Evolutionary conservation across 2,113 vertebrate genomes (phyloP).

Genomic region (Petroica traversi): DNA sequence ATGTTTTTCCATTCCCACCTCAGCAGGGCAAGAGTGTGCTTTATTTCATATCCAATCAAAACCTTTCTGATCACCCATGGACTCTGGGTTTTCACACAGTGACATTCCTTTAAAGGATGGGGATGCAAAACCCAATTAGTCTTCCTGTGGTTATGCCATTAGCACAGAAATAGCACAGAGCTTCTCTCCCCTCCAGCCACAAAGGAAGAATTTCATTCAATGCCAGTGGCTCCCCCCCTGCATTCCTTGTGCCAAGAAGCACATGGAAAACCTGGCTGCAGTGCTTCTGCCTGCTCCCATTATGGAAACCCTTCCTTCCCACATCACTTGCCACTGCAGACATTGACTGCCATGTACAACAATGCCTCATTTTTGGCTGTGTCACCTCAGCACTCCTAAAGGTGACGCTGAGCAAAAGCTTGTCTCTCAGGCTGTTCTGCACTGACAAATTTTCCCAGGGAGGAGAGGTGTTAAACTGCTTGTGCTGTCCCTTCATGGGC

Average conservation of each 20-base stretch:
- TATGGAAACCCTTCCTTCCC: background rate
- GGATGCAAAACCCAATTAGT: background rate
- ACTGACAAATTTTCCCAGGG: background rate
- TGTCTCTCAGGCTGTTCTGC: background rate
- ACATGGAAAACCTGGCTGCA: background rate
- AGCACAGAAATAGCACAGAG: background rate
- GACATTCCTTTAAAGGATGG: background rate
- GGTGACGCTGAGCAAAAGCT: background rate
- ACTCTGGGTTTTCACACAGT: background rate
- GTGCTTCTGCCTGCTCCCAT: background rate
- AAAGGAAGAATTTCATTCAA: background rate
- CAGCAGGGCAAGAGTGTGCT: background rate
- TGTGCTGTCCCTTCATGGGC: rapidly evolving
- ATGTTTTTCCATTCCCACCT: background rate
- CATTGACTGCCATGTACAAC: rapidly evolving
- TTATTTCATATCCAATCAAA: background rate
- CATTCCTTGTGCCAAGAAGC: background rate
- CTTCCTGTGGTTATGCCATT: background rate
- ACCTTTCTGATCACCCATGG: background rate
- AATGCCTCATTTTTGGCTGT: background rate
- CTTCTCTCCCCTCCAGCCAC: background rate
- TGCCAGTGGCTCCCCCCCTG: background rate
- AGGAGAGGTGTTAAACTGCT: background rate
- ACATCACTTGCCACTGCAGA: background rate
- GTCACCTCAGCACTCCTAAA: background rate